Base-by-base conservation (phyloP, 1,140 invertebrate genomes). In the Hylyphantes graminicola region DNA sequence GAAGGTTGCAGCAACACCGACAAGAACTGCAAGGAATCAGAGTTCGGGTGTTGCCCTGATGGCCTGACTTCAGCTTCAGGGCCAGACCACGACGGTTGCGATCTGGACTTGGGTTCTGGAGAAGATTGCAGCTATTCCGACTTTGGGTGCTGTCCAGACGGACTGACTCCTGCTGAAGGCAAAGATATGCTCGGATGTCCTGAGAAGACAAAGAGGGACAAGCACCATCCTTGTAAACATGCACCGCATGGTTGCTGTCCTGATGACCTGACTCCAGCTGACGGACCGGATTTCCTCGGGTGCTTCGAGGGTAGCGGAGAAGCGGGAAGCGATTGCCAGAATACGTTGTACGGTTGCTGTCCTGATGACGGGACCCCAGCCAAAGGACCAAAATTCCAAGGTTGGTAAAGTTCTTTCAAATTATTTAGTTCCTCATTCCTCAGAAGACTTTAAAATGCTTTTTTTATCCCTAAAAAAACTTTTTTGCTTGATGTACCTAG, bases 191-290 rank as follows among this genome's bases (percentile, higher is more conserved):
- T 21, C 10, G 80, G 80, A 8, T 83, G 80, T 17, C 55, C 54
- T 55, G n/a, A 72, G 19, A 81, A 13, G 12, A 8, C 8, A 21
- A 73, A 63, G 21, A 70, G 54, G 13, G 35, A 17, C n/a, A 59
- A 81, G 10, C 15, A 48, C 13, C 11, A 17, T 10, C 91, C 91
- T 50, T 98, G 96, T 90, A 91, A 92, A 1, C 91, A 53, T n/a
- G 93, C 93, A 19, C 90, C 92, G 1, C 95, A 93, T 88, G 97
- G 97, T 35, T 99, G 97, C 89, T 99, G 98, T 89, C 92, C 93
- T 7, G 97, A 99, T 89, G 93, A 92, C 0, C 89, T 93, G 81
- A 97, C 95, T 0, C 92, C 95, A 2, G 95, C 97, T 0, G 95
- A 97, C 88, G 97, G 97, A 59, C 93, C 93, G 2, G 93, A 93